Evolutionary conservation across 2,113 vertebrate genomes (phyloP).

Genomic region (Pionites leucogaster): DNA sequence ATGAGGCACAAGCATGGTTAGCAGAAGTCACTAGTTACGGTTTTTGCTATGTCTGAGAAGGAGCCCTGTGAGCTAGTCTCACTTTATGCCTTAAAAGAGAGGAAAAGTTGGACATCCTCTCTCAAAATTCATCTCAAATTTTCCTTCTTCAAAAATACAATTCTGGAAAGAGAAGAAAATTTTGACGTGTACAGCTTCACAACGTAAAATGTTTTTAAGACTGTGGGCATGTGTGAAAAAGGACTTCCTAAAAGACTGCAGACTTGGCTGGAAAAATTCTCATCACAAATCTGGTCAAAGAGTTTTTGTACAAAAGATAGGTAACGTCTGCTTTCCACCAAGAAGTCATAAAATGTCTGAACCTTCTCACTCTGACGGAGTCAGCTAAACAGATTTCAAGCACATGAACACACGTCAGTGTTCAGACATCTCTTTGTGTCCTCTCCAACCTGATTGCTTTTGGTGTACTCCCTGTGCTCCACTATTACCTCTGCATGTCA

Average conservation of each 20-base stretch:
- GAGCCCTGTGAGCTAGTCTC: not conserved
- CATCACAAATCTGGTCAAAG: not conserved
- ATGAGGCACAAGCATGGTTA: accelerated
- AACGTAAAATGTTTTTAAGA: not conserved
- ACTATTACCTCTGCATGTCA: not conserved
- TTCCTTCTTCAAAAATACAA: not conserved
- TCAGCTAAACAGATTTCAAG: not conserved
- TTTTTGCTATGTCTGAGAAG: not conserved
- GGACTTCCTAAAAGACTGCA: not conserved
- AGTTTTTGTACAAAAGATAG: not conserved
- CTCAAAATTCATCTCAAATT: not conserved
- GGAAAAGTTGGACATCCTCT: not conserved
- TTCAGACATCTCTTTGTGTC: not conserved
- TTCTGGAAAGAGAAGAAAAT: not conserved
- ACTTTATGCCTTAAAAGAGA: not conserved
- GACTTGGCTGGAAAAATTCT: not conserved
- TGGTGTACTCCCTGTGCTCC: not conserved
- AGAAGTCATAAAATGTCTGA: not conserved
- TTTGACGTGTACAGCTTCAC: not conserved
- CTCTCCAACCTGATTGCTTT: not conserved
- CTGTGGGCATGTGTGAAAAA: not conserved
- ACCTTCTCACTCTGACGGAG: not conserved
- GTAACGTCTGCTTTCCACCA: not conserved
- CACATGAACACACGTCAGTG: not conserved
- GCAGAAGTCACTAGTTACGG: not conserved